Evolutionary conservation across 2,113 vertebrate genomes (phyloP).

Genomic region (Stomatorhinus ivindoensis): DNA sequence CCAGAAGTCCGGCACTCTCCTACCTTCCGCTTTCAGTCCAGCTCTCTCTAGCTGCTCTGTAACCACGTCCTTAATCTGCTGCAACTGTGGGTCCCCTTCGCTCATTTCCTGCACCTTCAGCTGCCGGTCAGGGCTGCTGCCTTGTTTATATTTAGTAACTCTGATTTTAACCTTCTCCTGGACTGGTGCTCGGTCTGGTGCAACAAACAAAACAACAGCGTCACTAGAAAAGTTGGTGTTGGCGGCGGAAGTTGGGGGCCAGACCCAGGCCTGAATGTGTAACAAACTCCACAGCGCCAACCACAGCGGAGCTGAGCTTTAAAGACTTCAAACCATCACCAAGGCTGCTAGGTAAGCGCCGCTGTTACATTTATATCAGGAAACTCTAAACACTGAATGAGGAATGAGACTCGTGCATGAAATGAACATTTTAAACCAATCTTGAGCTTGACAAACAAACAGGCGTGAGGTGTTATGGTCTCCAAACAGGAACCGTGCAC

Average conservation of each 20-base stretch:
- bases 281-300: not conserved
- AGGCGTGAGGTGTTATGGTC: not conserved
- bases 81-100: constrained; percentile 78
- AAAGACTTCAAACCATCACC: not conserved
- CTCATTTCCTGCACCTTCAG: constrained; percentile 78
- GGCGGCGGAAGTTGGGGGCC: not conserved
- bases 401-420: not conserved
- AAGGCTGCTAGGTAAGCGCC: not conserved
- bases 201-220: constrained; percentile 49
- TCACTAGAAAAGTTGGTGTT: constrained; percentile 1
- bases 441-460: not conserved
- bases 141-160: constrained; percentile 78
- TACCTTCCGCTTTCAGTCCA: constrained; percentile 90
- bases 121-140: constrained; percentile 67
- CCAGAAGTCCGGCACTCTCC: constrained; percentile 32
- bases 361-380: not conserved
- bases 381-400: not conserved
- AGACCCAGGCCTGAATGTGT: not conserved
- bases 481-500: not conserved
- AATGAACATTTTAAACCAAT: not conserved
- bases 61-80: constrained; percentile 86
- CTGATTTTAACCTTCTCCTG: constrained; percentile 80
- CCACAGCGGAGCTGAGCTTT: no score
- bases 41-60: constrained; percentile 91
- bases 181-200: constrained; percentile 64